Conservation (phyloP, 2,113 vertebrate species). For the Datnioides undecimradiatus region DNA sequence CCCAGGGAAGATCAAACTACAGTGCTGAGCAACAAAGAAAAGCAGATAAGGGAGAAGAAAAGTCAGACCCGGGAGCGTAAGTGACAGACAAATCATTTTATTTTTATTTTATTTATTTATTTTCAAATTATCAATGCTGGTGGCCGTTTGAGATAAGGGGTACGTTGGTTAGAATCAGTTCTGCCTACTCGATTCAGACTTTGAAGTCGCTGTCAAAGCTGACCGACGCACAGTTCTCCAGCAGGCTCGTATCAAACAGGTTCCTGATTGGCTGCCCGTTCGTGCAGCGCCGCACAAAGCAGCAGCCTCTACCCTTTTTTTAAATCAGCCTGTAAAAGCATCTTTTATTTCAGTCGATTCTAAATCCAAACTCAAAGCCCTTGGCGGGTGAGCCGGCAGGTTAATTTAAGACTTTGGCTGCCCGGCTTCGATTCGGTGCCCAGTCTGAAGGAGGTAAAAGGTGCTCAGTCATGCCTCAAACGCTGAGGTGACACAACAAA, state of each 20-base stretch:
- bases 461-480: conserved; percentile 64
- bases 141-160: not conserved
- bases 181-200: not conserved
- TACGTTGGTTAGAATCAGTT: not conserved
- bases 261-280: not conserved
- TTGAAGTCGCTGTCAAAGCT: not conserved
- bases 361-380: conserved; percentile 33
- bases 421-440: conserved; percentile 36
- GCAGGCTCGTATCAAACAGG: not conserved
- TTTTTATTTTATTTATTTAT: not conserved
- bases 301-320: not conserved
- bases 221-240: not conserved
- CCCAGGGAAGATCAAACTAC: conserved; percentile 6
- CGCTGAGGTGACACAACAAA: conserved; percentile 51
- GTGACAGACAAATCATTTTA: not conserved
- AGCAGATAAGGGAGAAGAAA: not conserved
- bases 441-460: conserved; percentile 29
- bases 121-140: not conserved
- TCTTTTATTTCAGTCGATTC: conserved; percentile 40
- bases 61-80: not conserved
- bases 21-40: conserved; percentile 10
- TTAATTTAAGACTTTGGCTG: conserved; percentile 55
- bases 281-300: conserved; percentile 12
- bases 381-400: conserved; percentile 38
- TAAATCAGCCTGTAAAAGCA: conserved; percentile 3